Evolutionary conservation across 2,888 invertebrate species (phyloP), one percentile per base, ranked within the genome.

Genomic region (Pterostichus niger): DNA sequence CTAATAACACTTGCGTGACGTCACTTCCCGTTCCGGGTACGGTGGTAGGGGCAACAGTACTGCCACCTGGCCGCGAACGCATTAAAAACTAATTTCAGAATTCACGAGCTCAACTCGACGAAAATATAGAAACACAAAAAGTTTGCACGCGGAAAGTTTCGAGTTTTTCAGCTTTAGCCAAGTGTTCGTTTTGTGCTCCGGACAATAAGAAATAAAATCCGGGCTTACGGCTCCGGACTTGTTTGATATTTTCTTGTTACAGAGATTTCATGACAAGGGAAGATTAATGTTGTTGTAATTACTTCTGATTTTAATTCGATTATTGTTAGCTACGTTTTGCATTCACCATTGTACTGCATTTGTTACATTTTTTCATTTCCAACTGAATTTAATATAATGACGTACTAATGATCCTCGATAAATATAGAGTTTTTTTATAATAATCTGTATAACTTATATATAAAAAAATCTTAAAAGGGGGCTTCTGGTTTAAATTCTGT

Each of bases 81-180:
- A 76, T 76, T 76, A 76, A 76, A 76, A 76, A 76, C 76, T 76
- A 76, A 76, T 76, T 76, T 56, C 76, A 33, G 76, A 76, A 76
- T 76, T 76, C 76, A 76, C 54, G 15, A 76, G 76, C 40, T 46
- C 24, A 3, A 24, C 64, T 24, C 7, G 17, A 31, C 52, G 75
- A 76, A 64, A 76, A 76, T 76, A 76, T 76, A 76, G 76, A 76
- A 56, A 76, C 52, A 56, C 54, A 52, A 76, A 76, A 76, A 76
- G 13, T 76, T 76, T 17, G 40, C 17, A 9, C 52, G 54, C 24
- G 31, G 13, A 68, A 56, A 56, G 56, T 56, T 56, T 56, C 56
- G 7, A 56, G 56, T 17, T 56, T 17, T 13, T 13, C 49, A 10
- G n/a, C 5, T 52, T 52, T 1, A 5, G 24, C 10, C n/a, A 35